Percentiles rank a stretch among this genome's conserved stretches.
phyloP scores from a whole-genome alignment of 1,140 invertebrate species.

The Brachionus rubens region DNA sequence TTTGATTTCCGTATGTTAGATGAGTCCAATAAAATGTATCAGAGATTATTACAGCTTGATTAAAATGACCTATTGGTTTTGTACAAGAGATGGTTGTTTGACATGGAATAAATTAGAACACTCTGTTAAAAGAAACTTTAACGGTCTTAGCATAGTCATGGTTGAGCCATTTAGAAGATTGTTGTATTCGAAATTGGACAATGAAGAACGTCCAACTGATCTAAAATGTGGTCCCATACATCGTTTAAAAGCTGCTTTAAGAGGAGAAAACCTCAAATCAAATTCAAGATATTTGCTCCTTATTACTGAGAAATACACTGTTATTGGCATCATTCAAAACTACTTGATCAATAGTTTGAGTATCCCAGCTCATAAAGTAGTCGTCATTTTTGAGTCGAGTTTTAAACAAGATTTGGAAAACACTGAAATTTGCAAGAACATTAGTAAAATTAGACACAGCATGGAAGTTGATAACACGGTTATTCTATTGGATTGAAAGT shows the following conservation, averaged over 20 bases:
- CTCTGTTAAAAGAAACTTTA: conserved; percentile 53
- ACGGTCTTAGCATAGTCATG: conserved; percentile 50
- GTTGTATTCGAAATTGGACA: conserved; percentile 4
- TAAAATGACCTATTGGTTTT: conserved; percentile 54
- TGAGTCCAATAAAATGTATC: conserved; percentile 47
- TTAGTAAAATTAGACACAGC: conserved; percentile 58
- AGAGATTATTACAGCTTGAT: conserved; percentile 58
- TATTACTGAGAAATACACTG: conserved; percentile 4
- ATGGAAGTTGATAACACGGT: conserved; percentile 58
- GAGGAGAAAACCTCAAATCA: conserved; percentile 14
- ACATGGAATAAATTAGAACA: conserved; percentile 51
- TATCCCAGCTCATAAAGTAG: background rate
- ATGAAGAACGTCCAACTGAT: conserved; percentile 47
- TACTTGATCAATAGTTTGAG: background rate
- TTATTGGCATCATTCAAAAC: conserved; percentile 25
- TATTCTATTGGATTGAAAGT: conserved; percentile 55
- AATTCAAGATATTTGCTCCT: conserved; percentile 41
- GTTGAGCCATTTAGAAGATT: conserved; percentile 49
- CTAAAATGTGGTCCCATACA: conserved; percentile 19
- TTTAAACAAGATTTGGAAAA: conserved; percentile 40
- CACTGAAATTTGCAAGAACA: conserved; percentile 56
- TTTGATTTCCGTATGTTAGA: background rate
- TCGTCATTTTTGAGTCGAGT: conserved; percentile 36
- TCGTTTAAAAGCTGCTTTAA: conserved; percentile 5
- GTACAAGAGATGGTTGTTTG: conserved; percentile 47